A percentile compares a stretch with the other conserved stretches of the same genome.
These are phyloP conservation scores for Somateria mollissima DNA, from an alignment of 2,797 vertebrate genomes.

Conservation along the genomic window DNA sequence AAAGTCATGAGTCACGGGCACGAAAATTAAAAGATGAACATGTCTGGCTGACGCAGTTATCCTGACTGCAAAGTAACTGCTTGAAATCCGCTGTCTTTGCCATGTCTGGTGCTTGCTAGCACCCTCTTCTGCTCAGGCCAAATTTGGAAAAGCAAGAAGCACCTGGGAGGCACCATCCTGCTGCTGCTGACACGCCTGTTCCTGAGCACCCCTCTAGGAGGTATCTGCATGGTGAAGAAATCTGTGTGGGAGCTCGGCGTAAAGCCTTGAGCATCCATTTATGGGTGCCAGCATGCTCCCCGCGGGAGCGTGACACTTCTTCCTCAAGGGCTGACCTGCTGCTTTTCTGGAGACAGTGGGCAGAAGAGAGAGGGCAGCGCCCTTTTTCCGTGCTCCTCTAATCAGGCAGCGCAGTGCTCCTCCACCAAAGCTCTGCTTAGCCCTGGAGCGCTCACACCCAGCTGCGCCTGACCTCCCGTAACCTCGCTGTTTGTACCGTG, in stretches of 20 bases:
- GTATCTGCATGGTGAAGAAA: not conserved
- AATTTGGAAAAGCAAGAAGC: not conserved
- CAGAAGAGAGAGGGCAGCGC: not conserved
- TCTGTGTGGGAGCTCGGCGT: not conserved
- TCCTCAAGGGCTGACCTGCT: not conserved
- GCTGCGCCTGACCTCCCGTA: not conserved
- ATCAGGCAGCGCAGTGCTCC: not conserved
- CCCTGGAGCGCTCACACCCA: not conserved
- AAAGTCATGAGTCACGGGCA: not conserved
- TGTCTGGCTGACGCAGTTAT: not conserved
- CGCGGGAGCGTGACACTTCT: fast-evolving
- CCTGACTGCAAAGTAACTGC: not conserved
- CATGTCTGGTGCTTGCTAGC: not conserved
- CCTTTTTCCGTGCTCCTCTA: not conserved
- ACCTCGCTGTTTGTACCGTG: not conserved
- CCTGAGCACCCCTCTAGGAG: not conserved
- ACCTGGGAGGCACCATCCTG: not conserved
- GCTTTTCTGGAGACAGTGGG: not conserved
- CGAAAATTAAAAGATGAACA: not conserved
- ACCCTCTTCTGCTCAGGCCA: not conserved
- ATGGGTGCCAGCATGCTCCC: fast-evolving
- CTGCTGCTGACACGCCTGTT: not conserved
- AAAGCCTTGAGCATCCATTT: not conserved
- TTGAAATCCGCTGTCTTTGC: not conserved
- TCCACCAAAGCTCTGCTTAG: not conserved